Conservation (phyloP, 1,140 invertebrate species). For the Babylonia areolata region DNA sequence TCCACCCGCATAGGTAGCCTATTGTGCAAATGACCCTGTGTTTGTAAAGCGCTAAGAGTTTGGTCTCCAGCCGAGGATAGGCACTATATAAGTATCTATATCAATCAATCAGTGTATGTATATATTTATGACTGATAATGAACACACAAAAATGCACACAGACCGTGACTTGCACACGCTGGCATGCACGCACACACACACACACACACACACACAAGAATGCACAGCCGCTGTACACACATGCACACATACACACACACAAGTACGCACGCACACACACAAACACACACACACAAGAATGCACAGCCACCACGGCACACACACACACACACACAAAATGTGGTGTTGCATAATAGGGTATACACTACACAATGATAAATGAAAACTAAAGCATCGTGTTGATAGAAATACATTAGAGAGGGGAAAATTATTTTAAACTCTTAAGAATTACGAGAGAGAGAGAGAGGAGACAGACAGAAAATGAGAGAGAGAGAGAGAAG, state of each 20-base stretch:
- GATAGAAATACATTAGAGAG: background rate
- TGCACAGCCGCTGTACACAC: no score
- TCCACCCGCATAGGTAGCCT: no score
- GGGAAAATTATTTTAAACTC: no score
- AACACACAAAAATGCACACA: background rate
- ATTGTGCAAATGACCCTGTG: no score
- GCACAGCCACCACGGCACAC: background rate
- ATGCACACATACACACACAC: background rate
- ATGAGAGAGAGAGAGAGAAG: no score
- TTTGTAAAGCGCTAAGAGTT: no score
- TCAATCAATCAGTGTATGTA: no score
- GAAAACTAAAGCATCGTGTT: background rate
- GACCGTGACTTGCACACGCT: background rate
- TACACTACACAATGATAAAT: background rate
- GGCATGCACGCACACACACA: background rate
- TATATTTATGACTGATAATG: no score
- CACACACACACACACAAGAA: background rate
- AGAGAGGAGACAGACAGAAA: background rate
- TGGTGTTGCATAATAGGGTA: background rate
- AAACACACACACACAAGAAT: background rate
- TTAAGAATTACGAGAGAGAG: no score
- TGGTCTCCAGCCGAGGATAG: no score
- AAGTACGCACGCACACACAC: background rate
- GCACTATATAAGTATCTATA: no score
- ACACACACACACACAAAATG: background rate